Conservation (phyloP, 1,140 invertebrate species). For the Chrysoperla carnea region DNA sequence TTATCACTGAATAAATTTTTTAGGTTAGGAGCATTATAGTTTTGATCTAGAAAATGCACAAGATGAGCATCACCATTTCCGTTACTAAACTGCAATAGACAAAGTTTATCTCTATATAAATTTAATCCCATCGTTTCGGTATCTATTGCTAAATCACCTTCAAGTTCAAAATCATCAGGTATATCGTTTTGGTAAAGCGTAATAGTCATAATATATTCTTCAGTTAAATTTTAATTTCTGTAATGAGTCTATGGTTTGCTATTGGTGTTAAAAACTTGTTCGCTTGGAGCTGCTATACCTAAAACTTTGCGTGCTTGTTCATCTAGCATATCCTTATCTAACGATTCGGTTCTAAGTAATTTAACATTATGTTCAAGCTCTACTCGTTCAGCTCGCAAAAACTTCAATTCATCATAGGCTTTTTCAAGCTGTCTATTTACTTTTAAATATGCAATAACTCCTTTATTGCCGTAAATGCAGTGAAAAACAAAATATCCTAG, state of each 20-base stretch:
- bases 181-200: too few relatives aligned
- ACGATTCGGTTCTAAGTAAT: not conserved
- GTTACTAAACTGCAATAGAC: too few relatives aligned
- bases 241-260: not conserved
- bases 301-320: not conserved
- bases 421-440: not conserved
- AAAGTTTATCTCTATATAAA: too few relatives aligned
- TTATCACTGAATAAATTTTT: too few relatives aligned
- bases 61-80: too few relatives aligned
- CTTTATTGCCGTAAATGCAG: too few relatives aligned
- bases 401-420: not conserved
- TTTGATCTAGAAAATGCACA: too few relatives aligned
- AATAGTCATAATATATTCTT: not conserved
- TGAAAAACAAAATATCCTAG: too few relatives aligned
- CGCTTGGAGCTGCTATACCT: not conserved
- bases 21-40: too few relatives aligned
- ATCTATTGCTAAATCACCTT: too few relatives aligned
- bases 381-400: not conserved
- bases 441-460: not conserved
- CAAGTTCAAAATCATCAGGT: too few relatives aligned
- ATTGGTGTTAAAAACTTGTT: not conserved
- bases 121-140: too few relatives aligned
- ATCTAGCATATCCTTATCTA: not conserved
- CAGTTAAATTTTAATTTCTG: not conserved
- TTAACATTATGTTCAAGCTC: not conserved